phyloP scores from a whole-genome alignment of 2,113 vertebrate species.

The Albula goreensis region DNA sequence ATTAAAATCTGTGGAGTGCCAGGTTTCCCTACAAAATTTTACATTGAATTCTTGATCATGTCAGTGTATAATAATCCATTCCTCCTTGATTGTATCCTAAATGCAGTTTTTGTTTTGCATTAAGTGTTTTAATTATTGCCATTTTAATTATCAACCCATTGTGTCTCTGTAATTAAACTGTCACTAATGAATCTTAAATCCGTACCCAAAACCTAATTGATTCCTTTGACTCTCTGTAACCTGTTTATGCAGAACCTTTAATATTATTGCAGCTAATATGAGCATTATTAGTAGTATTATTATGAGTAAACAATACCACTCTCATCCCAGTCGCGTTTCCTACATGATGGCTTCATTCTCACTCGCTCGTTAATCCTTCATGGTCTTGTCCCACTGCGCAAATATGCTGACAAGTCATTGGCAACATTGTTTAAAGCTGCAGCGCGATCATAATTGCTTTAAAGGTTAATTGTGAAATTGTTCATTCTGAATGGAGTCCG shows the following conservation, averaged over 20 bases:
- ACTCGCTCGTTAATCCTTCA: conserved; percentile 55
- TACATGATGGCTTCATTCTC: conserved; percentile 32
- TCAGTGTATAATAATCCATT: conserved; percentile 60
- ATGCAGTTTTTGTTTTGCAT: conserved; percentile 51
- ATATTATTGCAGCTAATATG: conserved; percentile 1
- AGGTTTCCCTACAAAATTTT: conserved; percentile 40
- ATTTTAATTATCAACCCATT: conserved; percentile 66
- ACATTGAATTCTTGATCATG: conserved; percentile 58
- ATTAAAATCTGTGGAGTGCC: background rate
- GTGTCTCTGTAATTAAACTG: conserved; percentile 63
- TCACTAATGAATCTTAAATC: conserved; percentile 67
- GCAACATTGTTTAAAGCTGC: conserved; percentile 43
- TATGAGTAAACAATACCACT: conserved; percentile 46
- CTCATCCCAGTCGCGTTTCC: conserved; percentile 16
- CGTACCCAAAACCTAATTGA: conserved; percentile 59
- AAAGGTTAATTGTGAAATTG: conserved; percentile 52
- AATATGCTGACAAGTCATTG: conserved; percentile 1
- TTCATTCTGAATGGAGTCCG: conserved; percentile 36
- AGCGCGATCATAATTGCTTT: conserved; percentile 36
- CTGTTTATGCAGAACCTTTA: conserved; percentile 55
- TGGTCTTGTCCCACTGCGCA: conserved; percentile 34
- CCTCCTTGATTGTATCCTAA: conserved; percentile 55
- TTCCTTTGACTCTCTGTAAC: conserved; percentile 56
- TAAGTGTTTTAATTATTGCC: conserved; percentile 65
- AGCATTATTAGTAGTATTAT: conserved; percentile 5